Evolutionary conservation across 2,113 vertebrate species (phyloP), one percentile per base, ranked within the genome.

Genomic region (Balaeniceps rex): DNA sequence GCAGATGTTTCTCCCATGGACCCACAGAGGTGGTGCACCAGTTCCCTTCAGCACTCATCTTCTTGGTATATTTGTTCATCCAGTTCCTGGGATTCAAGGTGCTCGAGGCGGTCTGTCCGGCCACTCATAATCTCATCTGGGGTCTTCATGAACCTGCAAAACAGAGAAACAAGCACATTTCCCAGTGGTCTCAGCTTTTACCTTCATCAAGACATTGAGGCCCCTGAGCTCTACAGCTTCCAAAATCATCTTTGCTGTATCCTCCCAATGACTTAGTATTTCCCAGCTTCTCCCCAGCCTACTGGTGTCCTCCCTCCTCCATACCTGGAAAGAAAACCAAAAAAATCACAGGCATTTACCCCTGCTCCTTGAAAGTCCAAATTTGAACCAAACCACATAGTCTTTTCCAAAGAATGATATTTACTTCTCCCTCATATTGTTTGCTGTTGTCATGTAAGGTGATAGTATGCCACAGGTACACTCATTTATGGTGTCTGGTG

Each of bases 101-200:
- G 99, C 94, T 99, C 99, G 23, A 99, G 98, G 49, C 99, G 98
- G 90, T 99, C 99, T 24, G 99, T 99, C 96, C 99, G 98, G 60
- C 99, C 99, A 52, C 99, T 99, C 99, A 99, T 99, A 51, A 99
- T 99, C 98, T 99, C 99, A 7, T 99, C 99, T 1, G 99, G 99
- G 54, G 99, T 99, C 96, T 99, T 99, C 99, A 99, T 99, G 96
- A 99, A 99, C 98, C 99, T 99, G 97, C 36, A 89, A 68, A 80
- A 90, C 68, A 89, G 25, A 79, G 61, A 47, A 55, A 72, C 4
- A 34, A 28, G 60, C 0, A 0, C 22, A n/a, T 90, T 92, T 70
- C 66, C 63, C 55, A 82, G 57, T 5, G 19, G 15, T 33, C 75
- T 78, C 70, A 65, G 54, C 36, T 87, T 72, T 76, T 54, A 44